Evolutionary conservation across 2,113 vertebrate species (phyloP), one percentile per base, ranked within the genome.

Genomic region (Platycercus adscitus): DNA sequence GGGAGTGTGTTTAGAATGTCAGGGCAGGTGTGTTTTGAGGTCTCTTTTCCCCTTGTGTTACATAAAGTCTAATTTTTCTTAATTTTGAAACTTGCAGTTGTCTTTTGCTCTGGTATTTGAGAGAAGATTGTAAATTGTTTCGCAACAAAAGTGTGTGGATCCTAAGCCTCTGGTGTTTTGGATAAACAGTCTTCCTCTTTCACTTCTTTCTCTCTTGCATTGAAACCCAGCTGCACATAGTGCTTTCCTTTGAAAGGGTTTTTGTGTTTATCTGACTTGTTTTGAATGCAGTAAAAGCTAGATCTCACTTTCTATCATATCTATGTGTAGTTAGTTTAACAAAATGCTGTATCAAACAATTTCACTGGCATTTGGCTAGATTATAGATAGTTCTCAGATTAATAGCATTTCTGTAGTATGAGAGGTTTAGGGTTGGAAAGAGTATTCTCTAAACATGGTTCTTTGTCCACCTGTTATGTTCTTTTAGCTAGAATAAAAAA

Each of bases 391-490:
- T 73, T 71, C 76, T 93, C 53, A 33, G 53, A 66, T 76, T 81
- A 96, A 82, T 6, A 86, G 71, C 46, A 29, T 77, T 86, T 88
- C 31, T 2, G 4, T 64, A 63, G 52, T 14, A 3, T 9, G 69
- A 84, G 68, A 86, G 29, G 25, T 81, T 88, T 92, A 73, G 60
- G 35, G 60, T 8, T 84, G 86, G 70, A 69, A 80, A 82, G 75
- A 93, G 58, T 85, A 73, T 82, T 94, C 80, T 58, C 16, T 84
- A 33, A 72, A 82, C 53, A 4, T 13, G 31, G 25, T 93, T 66
- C 53, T 91, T 89, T 95, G 86, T 53, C 79, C 73, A 79, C 53
- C 49, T 97, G 63, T 92, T 56, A 14, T 29, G 66, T 41, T 95
- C 81, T 80, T 88, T n/a, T 58, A 86, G 72, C 86, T 88, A 28